A percentile compares a stretch with the other conserved stretches of the same genome.
These are phyloP conservation scores for Muscicapa comitata DNA, from an alignment of 2,797 vertebrate species.

Conservation along the genomic window DNA sequence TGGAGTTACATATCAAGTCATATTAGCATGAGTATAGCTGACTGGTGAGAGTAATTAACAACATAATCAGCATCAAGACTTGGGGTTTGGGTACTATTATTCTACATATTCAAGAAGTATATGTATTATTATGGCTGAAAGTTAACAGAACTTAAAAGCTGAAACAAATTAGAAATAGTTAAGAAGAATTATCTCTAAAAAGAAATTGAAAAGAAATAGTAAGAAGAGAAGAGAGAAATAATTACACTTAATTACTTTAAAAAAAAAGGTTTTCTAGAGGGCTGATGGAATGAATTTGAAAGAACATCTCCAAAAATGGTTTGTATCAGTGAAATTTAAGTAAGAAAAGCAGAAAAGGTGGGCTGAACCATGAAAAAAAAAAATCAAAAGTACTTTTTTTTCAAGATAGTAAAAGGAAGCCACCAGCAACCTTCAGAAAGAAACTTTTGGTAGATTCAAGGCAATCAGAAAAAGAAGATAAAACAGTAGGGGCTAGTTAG, in stretches of 20 bases:
- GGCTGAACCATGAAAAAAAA: neutral
- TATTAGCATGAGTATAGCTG: neutral
- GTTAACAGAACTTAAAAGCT: neutral
- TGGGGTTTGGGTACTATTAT: neutral
- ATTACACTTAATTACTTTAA: neutral
- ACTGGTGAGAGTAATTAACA: neutral
- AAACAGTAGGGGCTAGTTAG: neutral
- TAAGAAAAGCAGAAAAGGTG: neutral
- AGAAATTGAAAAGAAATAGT: neutral
- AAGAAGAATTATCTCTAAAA: neutral
- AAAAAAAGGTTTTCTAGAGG: neutral
- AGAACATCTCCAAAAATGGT: neutral
- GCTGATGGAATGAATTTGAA: neutral
- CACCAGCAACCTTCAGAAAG: neutral
- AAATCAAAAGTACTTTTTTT: neutral
- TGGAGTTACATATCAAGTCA: neutral
- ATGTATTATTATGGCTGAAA: neutral
- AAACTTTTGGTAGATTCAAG: neutral
- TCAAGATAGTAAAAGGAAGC: neutral
- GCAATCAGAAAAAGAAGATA: neutral
- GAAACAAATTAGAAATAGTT: neutral
- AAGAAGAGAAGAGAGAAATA: neutral
- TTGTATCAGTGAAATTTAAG: neutral
- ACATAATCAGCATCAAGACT: neutral
- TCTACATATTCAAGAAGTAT: neutral